Evolutionary conservation across 2,113 vertebrate genomes (phyloP).

Genomic region (Ammodytes dubius): DNA sequence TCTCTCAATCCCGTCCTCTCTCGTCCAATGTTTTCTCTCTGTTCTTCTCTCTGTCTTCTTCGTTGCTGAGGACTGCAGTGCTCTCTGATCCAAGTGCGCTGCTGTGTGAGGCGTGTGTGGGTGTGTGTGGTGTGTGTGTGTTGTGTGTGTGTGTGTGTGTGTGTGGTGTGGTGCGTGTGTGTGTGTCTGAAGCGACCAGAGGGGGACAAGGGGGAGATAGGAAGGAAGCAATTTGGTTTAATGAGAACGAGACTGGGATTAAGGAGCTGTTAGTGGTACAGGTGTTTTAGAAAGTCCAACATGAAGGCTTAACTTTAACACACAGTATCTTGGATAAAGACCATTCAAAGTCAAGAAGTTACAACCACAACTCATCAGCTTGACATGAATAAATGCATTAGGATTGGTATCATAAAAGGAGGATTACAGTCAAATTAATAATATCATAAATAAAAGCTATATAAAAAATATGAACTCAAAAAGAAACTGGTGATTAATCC

Average conservation of each 20-base stretch:
- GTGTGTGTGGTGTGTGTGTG: too few species aligned
- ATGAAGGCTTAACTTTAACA: neutral
- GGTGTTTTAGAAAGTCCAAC: neutral
- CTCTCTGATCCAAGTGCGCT: conserved; percentile 95
- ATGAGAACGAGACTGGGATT: neutral
- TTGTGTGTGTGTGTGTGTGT: too few species aligned
- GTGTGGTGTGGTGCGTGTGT: too few species aligned
- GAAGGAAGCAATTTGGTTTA: neutral
- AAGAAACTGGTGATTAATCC: neutral
- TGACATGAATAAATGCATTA: neutral
- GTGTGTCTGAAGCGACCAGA: too few species aligned
- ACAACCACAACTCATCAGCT: too few species aligned
- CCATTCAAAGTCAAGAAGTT: neutral
- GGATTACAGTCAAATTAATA: neutral
- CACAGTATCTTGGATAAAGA: neutral
- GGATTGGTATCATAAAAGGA: too few species aligned
- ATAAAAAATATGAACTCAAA: neutral
- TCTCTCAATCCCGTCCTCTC: too few species aligned
- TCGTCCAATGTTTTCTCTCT: too few species aligned
- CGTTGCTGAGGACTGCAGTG: conserved; percentile 98
- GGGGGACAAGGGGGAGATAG: neutral
- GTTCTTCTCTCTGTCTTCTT: too few species aligned
- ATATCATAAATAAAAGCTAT: neutral
- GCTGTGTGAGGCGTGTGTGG: too few species aligned
- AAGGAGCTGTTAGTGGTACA: neutral